Evolutionary conservation across 1,140 invertebrate genomes (phyloP), one percentile per base, ranked within the genome.

Genomic region (Laupala kohalensis): DNA sequence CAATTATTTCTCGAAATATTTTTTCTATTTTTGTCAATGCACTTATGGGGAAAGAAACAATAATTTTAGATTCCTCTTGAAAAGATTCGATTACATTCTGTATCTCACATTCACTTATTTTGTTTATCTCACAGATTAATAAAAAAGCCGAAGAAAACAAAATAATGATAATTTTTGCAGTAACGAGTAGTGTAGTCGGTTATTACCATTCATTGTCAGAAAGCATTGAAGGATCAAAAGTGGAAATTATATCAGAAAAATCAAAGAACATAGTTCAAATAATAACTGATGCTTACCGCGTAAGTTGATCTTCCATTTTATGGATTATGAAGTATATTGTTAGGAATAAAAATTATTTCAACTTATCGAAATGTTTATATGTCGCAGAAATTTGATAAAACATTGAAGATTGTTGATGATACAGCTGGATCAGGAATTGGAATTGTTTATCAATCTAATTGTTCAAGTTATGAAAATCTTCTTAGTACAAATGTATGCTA

Each of bases 161-260:
- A 69, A 85, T 90, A 15, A 90, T 89, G 77, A 81, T 92, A 63
- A 91, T 92, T 64, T 92, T 92, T 78, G 90, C 90, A 25, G 88
- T 92, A 3, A 84, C 88, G 78, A 78, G 84, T 79, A 80, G 86
- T 67, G 84, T 87, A 75, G 75, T 81, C 24, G 73, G 78, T 5
- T 81, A 87, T 9, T 95, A 95, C 78, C 81, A 86, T 71, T 79
- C 84, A 70, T 80, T 95, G 1, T 85, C 82, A 66, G 75, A 82
- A 15, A 80, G 83, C 53, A 87, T 88, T 75, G 85, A 84, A 77
- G 88, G 84, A 73, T 82, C 92, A n/a, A 86, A 85, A 5, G 85
- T 86, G 30, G 90, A 89, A 37, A 82, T 84, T 67, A 78, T 94
- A 3, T 85, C 86, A 3, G 83, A 85, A 64, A 87, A 92, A 77